A percentile compares a stretch with the other conserved stretches of the same genome.
phyloP scores from a whole-genome alignment of 1,140 invertebrate species.

The Heliconius melpomene region DNA sequence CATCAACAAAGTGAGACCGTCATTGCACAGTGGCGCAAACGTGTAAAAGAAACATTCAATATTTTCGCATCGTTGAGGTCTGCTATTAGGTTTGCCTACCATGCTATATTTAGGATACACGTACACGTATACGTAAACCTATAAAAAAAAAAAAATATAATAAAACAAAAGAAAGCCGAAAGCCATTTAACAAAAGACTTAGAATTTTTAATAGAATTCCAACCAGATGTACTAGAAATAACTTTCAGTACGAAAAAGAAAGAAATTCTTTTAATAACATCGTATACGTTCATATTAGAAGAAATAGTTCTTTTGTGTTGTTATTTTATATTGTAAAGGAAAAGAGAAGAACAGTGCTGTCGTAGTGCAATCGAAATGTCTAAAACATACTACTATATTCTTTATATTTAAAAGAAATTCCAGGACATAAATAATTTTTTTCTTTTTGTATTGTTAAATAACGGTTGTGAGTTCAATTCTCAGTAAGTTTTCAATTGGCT shows the following conservation, averaged over 20 bases:
- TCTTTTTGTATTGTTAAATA: too few species aligned
- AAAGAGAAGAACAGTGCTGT: neutral
- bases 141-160: neutral
- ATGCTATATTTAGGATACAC: too few species aligned
- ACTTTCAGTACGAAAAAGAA: neutral
- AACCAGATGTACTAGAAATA: neutral
- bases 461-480: too few species aligned
- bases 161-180: neutral
- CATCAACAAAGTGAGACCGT: too few species aligned
- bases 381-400: neutral
- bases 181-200: neutral
- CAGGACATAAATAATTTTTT: too few species aligned
- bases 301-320: slow-evolving; percentile 3
- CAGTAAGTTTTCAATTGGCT: too few species aligned
- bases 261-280: neutral
- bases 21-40: too few species aligned
- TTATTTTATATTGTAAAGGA: slow-evolving; percentile 5
- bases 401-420: too few species aligned
- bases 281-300: neutral
- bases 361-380: neutral
- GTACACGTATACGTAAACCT: too few species aligned
- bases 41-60: too few species aligned
- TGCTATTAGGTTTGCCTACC: neutral
- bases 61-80: too few species aligned
- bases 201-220: neutral